phyloP scores from a whole-genome alignment of 2,797 vertebrate species.

The Dryobates pubescens region DNA sequence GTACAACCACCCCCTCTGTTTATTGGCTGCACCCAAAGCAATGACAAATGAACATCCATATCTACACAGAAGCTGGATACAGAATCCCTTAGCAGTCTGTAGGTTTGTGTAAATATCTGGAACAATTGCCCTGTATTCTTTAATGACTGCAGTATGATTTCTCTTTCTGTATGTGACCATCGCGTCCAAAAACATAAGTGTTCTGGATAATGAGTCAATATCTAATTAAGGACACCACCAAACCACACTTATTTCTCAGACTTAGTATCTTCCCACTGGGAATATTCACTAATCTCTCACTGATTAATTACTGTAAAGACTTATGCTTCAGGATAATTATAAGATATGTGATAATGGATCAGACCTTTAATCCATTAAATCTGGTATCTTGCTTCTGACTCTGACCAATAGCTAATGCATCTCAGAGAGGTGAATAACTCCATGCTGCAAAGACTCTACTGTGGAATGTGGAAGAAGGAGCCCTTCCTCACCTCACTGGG shows the following conservation, averaged over 20 bases:
- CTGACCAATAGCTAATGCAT: constrained; percentile 68
- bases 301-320: constrained; percentile 74
- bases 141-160: not conserved
- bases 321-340: constrained; percentile 73
- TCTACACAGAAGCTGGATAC: not conserved
- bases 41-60: not conserved
- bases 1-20: not conserved
- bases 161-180: not conserved
- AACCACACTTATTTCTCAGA: constrained; percentile 71
- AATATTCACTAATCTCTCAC: constrained; percentile 72
- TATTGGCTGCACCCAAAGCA: not conserved
- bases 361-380: constrained; percentile 74
- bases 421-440: constrained; percentile 68
- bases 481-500: constrained; percentile 44
- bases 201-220: constrained; percentile 67
- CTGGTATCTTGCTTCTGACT: constrained; percentile 63
- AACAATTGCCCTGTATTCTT: not conserved
- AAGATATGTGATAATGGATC: constrained; percentile 73
- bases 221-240: constrained; percentile 68
- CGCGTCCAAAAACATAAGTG: not conserved
- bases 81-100: not conserved
- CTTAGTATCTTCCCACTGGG: constrained; percentile 68
- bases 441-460: constrained; percentile 41
- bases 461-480: constrained; percentile 48
- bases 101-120: not conserved